phyloP scores from a whole-genome alignment of 1,140 invertebrate species.

The Panonychus citri region DNA sequence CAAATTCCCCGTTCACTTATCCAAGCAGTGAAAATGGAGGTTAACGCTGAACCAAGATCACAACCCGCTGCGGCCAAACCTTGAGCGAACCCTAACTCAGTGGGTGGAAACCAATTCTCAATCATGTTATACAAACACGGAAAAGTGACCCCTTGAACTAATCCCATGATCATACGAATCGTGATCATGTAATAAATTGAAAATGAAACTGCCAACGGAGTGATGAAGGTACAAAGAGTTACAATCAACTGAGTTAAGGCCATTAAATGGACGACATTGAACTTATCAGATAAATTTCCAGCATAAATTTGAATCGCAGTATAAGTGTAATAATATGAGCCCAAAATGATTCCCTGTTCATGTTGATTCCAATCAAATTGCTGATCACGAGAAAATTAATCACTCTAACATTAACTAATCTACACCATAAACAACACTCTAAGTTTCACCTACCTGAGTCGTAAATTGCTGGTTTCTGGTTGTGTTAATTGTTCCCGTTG shows the following conservation, averaged over 20 bases:
- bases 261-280: not conserved
- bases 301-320: constrained; percentile 56
- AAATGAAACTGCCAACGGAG: not conserved
- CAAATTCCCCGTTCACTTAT: no score
- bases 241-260: not conserved
- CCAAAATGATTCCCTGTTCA: constrained; percentile 34
- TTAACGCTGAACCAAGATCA: no score
- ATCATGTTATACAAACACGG: not conserved
- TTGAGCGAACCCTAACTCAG: no score
- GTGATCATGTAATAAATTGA: not conserved
- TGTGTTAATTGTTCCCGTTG: no score
- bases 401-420: no score
- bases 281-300: constrained; percentile 45
- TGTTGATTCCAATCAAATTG: no score
- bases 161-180: not conserved
- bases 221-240: not conserved
- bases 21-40: no score
- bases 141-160: not conserved
- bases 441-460: no score
- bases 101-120: not conserved
- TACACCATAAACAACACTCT: no score
- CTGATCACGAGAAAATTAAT: no score
- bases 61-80: no score
- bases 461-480: no score
- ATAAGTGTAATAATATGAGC: constrained; percentile 67